A percentile compares a stretch with the other conserved stretches of the same genome.
Evolutionary conservation across 1,140 invertebrate genomes (phyloP).

Genomic region (Drosophila truncata): DNA sequence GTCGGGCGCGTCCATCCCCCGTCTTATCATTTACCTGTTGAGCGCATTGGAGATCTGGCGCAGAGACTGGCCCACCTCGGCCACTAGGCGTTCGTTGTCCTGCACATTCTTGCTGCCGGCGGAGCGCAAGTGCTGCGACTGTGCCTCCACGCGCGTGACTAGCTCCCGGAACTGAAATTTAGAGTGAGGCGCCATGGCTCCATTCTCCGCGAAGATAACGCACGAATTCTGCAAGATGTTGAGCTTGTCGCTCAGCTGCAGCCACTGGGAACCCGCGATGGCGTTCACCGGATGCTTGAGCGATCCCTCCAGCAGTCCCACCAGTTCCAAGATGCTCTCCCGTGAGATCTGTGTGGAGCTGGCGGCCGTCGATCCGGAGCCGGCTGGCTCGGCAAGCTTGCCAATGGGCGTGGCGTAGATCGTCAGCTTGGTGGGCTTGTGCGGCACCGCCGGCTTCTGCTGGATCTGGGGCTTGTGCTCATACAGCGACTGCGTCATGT

Average conservation of each 20-base stretch:
- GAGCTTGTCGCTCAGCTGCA: constrained; percentile 94
- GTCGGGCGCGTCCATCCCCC: constrained; percentile 72
- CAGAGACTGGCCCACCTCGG: constrained; percentile 92
- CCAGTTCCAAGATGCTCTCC: constrained; percentile 90
- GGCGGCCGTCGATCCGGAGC: constrained; percentile 42
- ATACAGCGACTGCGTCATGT: constrained; percentile 79
- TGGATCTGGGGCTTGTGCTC: constrained; percentile 43
- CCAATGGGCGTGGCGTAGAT: constrained; percentile 87
- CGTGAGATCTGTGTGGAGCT: constrained; percentile 86
- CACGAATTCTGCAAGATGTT: constrained; percentile 92
- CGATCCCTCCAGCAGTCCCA: constrained; percentile 89
- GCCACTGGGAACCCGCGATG: constrained; percentile 89
- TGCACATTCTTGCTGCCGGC: constrained; percentile 90
- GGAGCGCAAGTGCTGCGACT: constrained; percentile 91
- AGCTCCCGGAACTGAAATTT: constrained; percentile 96
- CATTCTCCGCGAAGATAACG: constrained; percentile 89
- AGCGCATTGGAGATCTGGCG: constrained; percentile 93
- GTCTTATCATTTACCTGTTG: constrained; percentile 89
- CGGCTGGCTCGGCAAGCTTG: constrained; percentile 74
- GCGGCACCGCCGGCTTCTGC: constrained; percentile 86
- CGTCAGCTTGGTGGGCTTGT: constrained; percentile 87
- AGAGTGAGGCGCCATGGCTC: constrained; percentile 92
- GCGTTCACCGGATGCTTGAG: constrained; percentile 88
- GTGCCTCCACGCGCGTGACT: constrained; percentile 91
- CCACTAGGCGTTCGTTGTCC: constrained; percentile 89